phyloP scores from a whole-genome alignment of 2,113 vertebrate species.

The Zapus hudsonius region DNA sequence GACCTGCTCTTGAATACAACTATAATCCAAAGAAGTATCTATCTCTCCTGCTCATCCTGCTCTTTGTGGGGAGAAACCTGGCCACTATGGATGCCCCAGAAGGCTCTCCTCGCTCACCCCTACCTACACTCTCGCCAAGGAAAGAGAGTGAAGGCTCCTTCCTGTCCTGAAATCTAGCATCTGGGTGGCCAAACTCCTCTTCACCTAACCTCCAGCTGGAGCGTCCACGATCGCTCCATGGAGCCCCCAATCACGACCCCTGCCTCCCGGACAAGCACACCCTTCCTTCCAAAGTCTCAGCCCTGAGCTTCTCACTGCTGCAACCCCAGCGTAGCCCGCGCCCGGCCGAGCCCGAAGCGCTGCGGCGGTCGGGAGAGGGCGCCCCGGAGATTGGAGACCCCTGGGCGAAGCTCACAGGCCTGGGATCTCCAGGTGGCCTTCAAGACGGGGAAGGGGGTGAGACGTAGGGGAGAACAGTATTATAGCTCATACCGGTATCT shows the following conservation, averaged over 20 bases:
- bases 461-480: background rate
- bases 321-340: too few species aligned
- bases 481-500: background rate
- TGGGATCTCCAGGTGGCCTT: background rate
- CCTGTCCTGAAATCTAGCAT: background rate
- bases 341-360: background rate
- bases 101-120: background rate
- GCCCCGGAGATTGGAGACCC: slow-evolving; percentile 64
- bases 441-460: background rate
- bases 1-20: slow-evolving; percentile 78
- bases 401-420: background rate
- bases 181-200: background rate
- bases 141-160: background rate
- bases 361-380: slow-evolving; percentile 76
- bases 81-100: background rate
- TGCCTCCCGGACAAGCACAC: background rate
- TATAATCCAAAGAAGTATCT: slow-evolving; percentile 78
- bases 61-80: background rate
- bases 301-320: too few species aligned
- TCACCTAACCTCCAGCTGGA: too few species aligned
- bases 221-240: too few species aligned
- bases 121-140: background rate
- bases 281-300: too few species aligned
- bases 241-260: background rate
- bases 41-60: background rate